Evolutionary conservation across 2,113 vertebrate genomes (phyloP).

Genomic region (Carlito syrichta): DNA sequence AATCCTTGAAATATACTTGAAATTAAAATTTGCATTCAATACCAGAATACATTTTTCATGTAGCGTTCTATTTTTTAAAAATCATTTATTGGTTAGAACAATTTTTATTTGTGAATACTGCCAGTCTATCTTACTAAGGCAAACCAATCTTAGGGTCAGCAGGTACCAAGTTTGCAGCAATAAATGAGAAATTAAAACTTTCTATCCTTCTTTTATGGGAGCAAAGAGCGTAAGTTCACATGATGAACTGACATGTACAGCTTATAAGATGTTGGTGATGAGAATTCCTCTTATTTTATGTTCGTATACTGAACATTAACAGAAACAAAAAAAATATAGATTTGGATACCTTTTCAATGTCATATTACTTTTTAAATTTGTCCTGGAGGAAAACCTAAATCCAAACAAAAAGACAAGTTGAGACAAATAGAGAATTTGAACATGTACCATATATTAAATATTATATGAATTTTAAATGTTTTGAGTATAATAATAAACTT

Average conservation of each 20-base stretch:
- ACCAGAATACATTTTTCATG: background rate
- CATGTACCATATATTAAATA: background rate
- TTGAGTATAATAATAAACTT: too few relatives aligned
- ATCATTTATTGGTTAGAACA: background rate
- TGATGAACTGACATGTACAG: background rate
- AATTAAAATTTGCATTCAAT: background rate
- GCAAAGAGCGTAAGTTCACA: background rate
- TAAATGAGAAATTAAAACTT: background rate
- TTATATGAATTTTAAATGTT: too few relatives aligned
- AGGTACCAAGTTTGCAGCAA: background rate
- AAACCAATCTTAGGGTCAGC: background rate
- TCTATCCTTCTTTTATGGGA: background rate
- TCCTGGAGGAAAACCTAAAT: background rate
- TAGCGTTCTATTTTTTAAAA: background rate
- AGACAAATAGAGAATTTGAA: too few relatives aligned
- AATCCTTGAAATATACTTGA: background rate
- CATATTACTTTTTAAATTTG: background rate
- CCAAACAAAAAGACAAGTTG: too few relatives aligned
- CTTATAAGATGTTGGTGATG: background rate
- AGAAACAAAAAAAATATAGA: background rate
- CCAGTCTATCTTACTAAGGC: background rate
- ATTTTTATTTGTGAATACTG: background rate
- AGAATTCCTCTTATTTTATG: background rate
- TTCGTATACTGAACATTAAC: background rate
- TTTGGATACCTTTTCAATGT: background rate